These are phyloP conservation scores for Paratilapia polleni DNA, from an alignment of 2,113 vertebrate genomes.

Conservation along the genomic window DNA sequence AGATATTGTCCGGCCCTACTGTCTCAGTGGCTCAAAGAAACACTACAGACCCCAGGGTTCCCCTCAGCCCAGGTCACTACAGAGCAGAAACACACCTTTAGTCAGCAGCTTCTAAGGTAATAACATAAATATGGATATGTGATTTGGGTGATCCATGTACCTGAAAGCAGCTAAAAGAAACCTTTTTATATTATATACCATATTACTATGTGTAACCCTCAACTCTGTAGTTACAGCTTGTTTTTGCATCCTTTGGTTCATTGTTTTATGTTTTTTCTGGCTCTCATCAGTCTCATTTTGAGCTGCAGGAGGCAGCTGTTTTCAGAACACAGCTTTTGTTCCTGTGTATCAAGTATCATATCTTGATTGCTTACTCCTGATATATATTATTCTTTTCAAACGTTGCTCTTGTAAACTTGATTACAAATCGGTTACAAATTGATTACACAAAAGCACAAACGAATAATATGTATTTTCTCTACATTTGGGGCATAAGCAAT, in stretches of 20 bases:
- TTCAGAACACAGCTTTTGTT: background rate
- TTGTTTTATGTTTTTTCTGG: background rate
- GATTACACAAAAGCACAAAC: background rate
- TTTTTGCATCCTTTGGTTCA: background rate
- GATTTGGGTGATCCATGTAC: background rate
- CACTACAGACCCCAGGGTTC: constrained; percentile 87
- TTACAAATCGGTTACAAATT: background rate
- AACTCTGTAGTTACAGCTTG: background rate
- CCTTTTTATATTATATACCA: too few relatives aligned
- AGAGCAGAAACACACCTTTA: constrained; percentile 93
- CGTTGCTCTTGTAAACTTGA: background rate
- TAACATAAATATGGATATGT: background rate
- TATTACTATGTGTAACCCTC: too few relatives aligned
- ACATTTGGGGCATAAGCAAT: background rate
- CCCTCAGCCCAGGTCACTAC: constrained; percentile 86
- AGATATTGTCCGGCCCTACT: constrained; percentile 90
- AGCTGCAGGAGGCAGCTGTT: too few relatives aligned
- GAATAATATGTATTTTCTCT: too few relatives aligned
- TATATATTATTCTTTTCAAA: background rate
- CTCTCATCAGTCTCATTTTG: background rate
- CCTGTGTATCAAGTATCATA: background rate
- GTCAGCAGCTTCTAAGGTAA: constrained; percentile 93
- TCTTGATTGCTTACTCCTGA: background rate
- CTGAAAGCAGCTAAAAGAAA: background rate
- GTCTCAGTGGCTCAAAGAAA: constrained; percentile 90